Conservation (phyloP, 2,888 invertebrate species). For the Diachrysia chrysitis region DNA sequence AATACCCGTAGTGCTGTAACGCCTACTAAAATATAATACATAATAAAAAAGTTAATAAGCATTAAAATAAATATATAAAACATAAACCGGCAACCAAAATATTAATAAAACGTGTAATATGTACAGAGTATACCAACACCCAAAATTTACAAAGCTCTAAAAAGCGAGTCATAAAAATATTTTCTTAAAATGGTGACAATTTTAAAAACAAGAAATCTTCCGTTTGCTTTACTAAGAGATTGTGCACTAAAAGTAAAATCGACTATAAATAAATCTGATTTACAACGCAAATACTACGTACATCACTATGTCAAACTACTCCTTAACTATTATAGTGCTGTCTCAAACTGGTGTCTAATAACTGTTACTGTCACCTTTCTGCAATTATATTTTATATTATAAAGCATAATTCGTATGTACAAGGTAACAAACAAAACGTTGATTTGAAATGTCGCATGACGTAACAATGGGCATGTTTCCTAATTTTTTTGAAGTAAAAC, state of each 20-base stretch:
- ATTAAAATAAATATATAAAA: slow-evolving; percentile 21
- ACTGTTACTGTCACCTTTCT: background rate
- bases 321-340: background rate
- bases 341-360: background rate
- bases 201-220: background rate
- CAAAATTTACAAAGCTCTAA: background rate
- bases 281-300: background rate
- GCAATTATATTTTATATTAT: no score
- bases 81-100: slow-evolving; percentile 31
- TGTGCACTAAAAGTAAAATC: background rate
- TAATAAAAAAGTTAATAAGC: slow-evolving; percentile 31
- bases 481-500: no score
- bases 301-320: background rate
- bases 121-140: background rate
- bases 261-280: background rate
- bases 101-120: background rate
- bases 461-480: no score
- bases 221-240: background rate
- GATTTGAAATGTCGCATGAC: no score
- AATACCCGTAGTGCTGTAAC: slow-evolving; percentile 31
- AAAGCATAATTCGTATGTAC: no score
- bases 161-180: background rate
- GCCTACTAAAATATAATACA: slow-evolving; percentile 21
- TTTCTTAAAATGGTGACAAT: background rate
- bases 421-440: no score